Evolutionary conservation across 2,888 invertebrate species (phyloP).

Genomic region (Blastobasis lacticolella): DNA sequence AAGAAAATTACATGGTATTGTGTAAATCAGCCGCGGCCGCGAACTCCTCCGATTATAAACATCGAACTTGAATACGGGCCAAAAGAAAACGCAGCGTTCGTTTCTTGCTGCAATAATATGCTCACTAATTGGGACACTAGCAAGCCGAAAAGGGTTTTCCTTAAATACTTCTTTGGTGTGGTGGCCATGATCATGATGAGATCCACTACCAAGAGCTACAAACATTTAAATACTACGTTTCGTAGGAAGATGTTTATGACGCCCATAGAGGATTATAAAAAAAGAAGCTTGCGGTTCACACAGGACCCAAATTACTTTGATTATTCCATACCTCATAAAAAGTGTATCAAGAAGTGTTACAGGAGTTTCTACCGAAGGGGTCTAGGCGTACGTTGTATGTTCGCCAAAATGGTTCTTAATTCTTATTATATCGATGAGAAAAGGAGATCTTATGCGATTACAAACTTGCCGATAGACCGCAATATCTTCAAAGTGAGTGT

Average conservation of each 20-base stretch:
- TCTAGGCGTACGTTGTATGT: conserved; percentile 13
- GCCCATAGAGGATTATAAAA: too few species aligned
- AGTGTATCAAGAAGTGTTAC: conserved; percentile 14
- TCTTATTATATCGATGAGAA: conserved; percentile 6
- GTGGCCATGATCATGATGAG: conserved; percentile 17
- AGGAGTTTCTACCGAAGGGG: conserved; percentile 12
- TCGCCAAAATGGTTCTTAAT: conserved; percentile 18
- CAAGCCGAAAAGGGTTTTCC: conserved; percentile 4
- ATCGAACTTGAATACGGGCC: conserved; percentile 8
- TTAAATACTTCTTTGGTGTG: conserved; percentile 19
- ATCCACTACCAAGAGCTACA: conserved; percentile 13
- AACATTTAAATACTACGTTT: conserved; percentile 15
- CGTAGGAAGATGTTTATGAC: conserved; percentile 4
- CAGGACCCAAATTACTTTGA: too few species aligned
- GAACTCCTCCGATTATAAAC: not conserved
- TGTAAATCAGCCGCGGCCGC: not conserved
- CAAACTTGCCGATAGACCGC: not conserved
- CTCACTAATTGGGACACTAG: conserved; percentile 14
- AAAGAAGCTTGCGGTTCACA: too few species aligned
- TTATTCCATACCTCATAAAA: conserved; percentile 15
- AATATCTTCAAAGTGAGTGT: conserved; percentile 16
- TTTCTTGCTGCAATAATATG: conserved; percentile 13
- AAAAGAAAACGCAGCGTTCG: conserved; percentile 17
- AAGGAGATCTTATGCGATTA: not conserved
- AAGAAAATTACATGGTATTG: not conserved